These are phyloP conservation scores for Rhopalosiphum maidis DNA, from an alignment of 1,140 invertebrate genomes.

Conservation along the genomic window DNA sequence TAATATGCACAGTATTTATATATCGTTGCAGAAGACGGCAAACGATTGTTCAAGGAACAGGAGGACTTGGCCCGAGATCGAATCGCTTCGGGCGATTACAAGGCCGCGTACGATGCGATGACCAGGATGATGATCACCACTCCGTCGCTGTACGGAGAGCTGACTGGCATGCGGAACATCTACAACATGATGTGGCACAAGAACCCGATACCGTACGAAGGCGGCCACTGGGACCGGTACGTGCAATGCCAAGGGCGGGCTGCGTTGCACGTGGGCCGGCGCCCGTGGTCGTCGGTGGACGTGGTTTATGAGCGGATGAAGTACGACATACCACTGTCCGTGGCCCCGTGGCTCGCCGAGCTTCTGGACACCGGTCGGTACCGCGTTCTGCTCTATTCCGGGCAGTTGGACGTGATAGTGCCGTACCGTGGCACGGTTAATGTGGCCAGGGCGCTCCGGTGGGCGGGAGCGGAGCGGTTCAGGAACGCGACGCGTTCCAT, in stretches of 20 bases:
- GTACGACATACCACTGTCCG: conserved; percentile 82
- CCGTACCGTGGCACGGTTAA: conserved; percentile 79
- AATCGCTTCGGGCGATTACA: conserved; percentile 59
- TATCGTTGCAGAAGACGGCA: neutral
- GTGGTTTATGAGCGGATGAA: conserved; percentile 73
- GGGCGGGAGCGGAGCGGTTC: conserved; percentile 72
- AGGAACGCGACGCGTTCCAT: conserved; percentile 67
- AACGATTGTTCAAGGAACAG: conserved; percentile 13
- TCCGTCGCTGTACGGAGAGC: conserved; percentile 70
- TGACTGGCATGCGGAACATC: conserved; percentile 79
- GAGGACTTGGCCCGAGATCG: neutral
- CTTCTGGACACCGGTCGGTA: conserved; percentile 69
- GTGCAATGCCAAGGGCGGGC: conserved; percentile 60
- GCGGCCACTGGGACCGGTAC: conserved; percentile 65
- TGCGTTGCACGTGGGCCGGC: conserved; percentile 84
- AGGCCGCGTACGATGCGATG: conserved; percentile 55
- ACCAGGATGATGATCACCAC: conserved; percentile 1
- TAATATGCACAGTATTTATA: neutral
- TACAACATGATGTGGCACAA: conserved; percentile 75
- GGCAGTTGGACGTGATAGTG: conserved; percentile 83
- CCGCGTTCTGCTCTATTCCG: conserved; percentile 76
- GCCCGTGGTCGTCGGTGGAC: conserved; percentile 64
- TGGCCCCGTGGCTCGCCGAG: conserved; percentile 77
- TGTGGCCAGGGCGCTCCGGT: conserved; percentile 70
- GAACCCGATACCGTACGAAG: neutral